Percentiles rank a stretch among this genome's conserved stretches.
Conservation (phyloP, 2,888 invertebrate species). For the Drosophila merina region DNA sequence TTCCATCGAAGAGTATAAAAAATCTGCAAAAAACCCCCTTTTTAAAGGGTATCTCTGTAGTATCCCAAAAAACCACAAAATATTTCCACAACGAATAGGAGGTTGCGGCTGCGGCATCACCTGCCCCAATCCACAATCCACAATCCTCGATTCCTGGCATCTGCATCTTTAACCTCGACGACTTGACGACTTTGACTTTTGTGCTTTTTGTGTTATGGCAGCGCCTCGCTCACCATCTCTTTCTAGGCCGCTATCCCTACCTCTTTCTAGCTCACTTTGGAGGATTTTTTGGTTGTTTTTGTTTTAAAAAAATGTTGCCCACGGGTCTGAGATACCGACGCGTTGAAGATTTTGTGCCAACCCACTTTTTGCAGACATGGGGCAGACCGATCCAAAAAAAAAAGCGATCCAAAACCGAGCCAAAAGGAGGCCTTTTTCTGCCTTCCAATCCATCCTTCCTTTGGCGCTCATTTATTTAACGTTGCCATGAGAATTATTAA, state of each 20-base stretch:
- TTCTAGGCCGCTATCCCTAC: constrained; percentile 24
- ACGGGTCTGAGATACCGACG: constrained; percentile 62
- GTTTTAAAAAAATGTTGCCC: constrained; percentile 38
- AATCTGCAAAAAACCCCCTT: too few relatives aligned
- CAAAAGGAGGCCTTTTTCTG: constrained; percentile 27
- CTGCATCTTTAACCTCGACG: constrained; percentile 61
- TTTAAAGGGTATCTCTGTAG: too few relatives aligned
- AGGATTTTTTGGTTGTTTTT: neutral
- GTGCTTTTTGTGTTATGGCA: constrained; percentile 52
- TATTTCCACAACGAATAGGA: neutral
- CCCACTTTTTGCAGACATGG: constrained; percentile 68
- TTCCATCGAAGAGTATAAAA: too few relatives aligned
- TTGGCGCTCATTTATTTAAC: constrained; percentile 67
- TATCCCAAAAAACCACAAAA: constrained; percentile 20
- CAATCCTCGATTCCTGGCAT: constrained; percentile 50
- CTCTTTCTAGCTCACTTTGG: constrained; percentile 2
- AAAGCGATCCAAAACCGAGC: neutral
- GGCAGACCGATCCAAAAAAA: constrained; percentile 19
- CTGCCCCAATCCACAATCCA: constrained; percentile 57
- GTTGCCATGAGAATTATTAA: constrained; percentile 82
- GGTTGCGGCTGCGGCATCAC: constrained; percentile 40
- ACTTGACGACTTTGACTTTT: constrained; percentile 69
- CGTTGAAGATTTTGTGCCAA: constrained; percentile 73
- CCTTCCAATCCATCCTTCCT: constrained; percentile 24
- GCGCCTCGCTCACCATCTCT: constrained; percentile 32